Conservation (phyloP, 1,140 invertebrate genomes). For the Lepidurus couesii region DNA sequence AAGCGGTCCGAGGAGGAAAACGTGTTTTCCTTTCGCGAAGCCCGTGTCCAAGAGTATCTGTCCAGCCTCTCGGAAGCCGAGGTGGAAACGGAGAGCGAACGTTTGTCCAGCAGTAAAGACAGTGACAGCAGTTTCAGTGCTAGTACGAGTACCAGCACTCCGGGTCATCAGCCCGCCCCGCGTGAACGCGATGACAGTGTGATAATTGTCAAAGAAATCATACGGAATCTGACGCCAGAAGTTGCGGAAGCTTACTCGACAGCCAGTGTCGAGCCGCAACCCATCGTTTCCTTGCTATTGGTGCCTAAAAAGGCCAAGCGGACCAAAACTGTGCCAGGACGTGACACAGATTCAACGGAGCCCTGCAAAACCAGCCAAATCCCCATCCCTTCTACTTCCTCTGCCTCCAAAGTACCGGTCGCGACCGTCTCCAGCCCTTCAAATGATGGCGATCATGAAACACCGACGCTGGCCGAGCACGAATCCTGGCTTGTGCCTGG, state of each 20-base stretch:
- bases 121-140: background rate
- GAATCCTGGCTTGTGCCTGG: slow-evolving; percentile 5
- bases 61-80: slow-evolving; percentile 46
- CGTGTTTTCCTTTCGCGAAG: slow-evolving; percentile 53
- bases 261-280: background rate
- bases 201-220: background rate
- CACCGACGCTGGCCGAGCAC: background rate
- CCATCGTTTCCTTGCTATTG: background rate
- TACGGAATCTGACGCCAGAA: background rate
- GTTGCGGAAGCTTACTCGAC: background rate
- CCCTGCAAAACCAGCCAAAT: background rate
- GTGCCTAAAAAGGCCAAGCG: slow-evolving; percentile 17
- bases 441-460: background rate
- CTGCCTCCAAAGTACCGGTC: background rate
- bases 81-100: background rate
- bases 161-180: background rate
- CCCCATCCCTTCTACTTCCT: background rate
- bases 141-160: background rate
- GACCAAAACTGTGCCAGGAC: background rate
- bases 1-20: slow-evolving; percentile 40
- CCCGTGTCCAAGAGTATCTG: slow-evolving; percentile 51
- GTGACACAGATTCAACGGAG: background rate
- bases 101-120: background rate
- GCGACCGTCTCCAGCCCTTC: background rate
- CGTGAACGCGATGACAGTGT: slow-evolving; percentile 7